These are phyloP conservation scores for Spisula solida DNA, from an alignment of 2,888 invertebrate genomes.

Conservation along the genomic window DNA sequence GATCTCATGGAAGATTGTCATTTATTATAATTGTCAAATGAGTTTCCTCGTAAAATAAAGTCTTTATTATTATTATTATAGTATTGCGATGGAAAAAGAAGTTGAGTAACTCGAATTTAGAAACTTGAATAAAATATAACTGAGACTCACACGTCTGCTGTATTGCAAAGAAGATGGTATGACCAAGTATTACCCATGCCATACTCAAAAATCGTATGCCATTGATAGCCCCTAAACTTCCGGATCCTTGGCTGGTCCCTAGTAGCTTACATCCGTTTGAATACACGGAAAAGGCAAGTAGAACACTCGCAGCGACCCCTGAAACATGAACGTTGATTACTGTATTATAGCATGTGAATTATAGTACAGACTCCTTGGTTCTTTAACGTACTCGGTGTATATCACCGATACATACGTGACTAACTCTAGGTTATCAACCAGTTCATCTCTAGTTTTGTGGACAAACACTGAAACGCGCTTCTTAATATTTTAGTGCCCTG, in stretches of 20 bases:
- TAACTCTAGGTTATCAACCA: no score
- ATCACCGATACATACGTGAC: no score
- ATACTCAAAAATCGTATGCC: slow-evolving; percentile 89
- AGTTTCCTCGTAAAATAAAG: no score
- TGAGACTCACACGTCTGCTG: slow-evolving; percentile 42
- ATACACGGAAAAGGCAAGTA: slow-evolving; percentile 75
- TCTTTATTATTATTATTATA: no score
- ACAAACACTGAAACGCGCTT: no score
- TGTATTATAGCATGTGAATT: no score
- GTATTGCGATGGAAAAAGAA: background rate
- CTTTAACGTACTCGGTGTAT: no score
- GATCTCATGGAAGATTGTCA: no score
- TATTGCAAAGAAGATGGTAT: slow-evolving; percentile 69
- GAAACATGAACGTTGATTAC: background rate
- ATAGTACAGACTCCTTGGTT: no score
- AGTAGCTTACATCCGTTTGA: slow-evolving; percentile 74
- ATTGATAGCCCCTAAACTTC: slow-evolving; percentile 90
- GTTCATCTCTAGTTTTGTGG: no score
- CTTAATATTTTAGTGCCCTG: no score
- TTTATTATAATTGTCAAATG: no score
- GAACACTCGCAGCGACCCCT: slow-evolving; percentile 49
- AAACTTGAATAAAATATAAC: background rate
- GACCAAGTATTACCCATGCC: slow-evolving; percentile 84
- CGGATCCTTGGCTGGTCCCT: slow-evolving; percentile 63
- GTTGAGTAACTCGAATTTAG: background rate